Percentiles rank a stretch among this genome's conserved stretches.
phyloP scores from a whole-genome alignment of 2,797 vertebrate genomes.

The Chromobotia macracanthus region DNA sequence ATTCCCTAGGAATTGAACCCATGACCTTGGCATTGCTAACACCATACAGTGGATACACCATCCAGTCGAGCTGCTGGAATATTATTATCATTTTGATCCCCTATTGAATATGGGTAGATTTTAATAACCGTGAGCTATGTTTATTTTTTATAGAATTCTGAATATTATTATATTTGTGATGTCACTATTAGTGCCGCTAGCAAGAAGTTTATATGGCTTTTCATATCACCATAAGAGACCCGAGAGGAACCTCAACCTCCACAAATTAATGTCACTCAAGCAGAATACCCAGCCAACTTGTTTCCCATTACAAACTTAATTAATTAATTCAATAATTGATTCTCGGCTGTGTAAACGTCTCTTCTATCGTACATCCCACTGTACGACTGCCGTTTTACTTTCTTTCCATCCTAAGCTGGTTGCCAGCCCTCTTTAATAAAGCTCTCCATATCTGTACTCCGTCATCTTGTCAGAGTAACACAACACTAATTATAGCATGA shows the following conservation, averaged over 20 bases:
- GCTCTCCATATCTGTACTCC: not conserved
- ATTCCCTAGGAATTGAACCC: not conserved
- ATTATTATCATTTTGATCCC: not conserved
- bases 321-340: slow-evolving; percentile 44
- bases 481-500: slow-evolving; percentile 68
- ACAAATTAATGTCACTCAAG: slow-evolving; percentile 48
- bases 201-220: not conserved
- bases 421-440: slow-evolving; percentile 14
- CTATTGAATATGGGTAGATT: not conserved
- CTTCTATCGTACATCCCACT: slow-evolving; percentile 8
- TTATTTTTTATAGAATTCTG: slow-evolving; percentile 24
- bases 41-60: not conserved
- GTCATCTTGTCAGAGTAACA: slow-evolving; percentile 59
- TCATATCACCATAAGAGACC: slow-evolving; percentile 9
- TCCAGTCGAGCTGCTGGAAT: not conserved
- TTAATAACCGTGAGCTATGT: not conserved
- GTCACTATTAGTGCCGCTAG: slow-evolving; percentile 8
- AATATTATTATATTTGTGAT: slow-evolving; percentile 36
- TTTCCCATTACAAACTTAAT: slow-evolving; percentile 39
- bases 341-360: slow-evolving; percentile 36
- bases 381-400: slow-evolving; percentile 22
- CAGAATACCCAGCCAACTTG: slow-evolving; percentile 36
- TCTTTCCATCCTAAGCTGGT: not conserved
- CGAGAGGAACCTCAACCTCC: slow-evolving; percentile 2
- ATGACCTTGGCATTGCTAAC: not conserved